phyloP scores from a whole-genome alignment of 2,113 vertebrate genomes.

The Anhinga anhinga region DNA sequence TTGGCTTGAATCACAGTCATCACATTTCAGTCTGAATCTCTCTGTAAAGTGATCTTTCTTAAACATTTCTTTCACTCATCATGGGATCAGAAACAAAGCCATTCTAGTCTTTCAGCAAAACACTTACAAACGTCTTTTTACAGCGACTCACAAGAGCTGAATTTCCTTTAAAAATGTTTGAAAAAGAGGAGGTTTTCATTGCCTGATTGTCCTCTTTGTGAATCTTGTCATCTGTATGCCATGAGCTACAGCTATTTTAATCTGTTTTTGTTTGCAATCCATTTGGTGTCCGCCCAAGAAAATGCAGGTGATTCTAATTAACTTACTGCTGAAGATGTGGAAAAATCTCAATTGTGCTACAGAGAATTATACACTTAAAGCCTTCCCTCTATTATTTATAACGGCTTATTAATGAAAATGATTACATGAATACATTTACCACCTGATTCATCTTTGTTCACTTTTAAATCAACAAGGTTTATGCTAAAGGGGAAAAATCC shows the following conservation, averaged over 20 bases:
- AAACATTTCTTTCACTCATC: slow-evolving; percentile 85
- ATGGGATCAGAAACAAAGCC: slow-evolving; percentile 83
- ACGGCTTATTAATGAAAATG: slow-evolving; percentile 76
- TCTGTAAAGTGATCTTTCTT: slow-evolving; percentile 82
- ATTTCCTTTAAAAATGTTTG: slow-evolving; percentile 85
- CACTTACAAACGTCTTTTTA: slow-evolving; percentile 78
- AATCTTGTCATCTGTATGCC: slow-evolving; percentile 94
- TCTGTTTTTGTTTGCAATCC: slow-evolving; percentile 83
- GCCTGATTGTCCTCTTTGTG: slow-evolving; percentile 81
- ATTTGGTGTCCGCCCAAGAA: slow-evolving; percentile 81
- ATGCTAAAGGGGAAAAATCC: slow-evolving; percentile 56
- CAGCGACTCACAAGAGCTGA: slow-evolving; percentile 83
- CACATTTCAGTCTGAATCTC: slow-evolving; percentile 80
- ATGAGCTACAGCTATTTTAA: slow-evolving; percentile 85
- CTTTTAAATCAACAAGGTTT: slow-evolving; percentile 66
- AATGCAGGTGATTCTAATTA: slow-evolving; percentile 93
- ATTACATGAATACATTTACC: slow-evolving; percentile 74
- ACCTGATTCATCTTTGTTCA: slow-evolving; percentile 69
- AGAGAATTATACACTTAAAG: slow-evolving; percentile 73
- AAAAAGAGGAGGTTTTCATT: slow-evolving; percentile 85
- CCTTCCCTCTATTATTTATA: slow-evolving; percentile 75
- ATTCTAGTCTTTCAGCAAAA: slow-evolving; percentile 82
- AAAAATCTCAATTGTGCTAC: slow-evolving; percentile 68
- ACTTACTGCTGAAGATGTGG: slow-evolving; percentile 78
- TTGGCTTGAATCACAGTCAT: slow-evolving; percentile 81